These are phyloP conservation scores for Spinus olivaceus DNA, from an alignment of 2,797 vertebrate species.

Conservation along the genomic window DNA sequence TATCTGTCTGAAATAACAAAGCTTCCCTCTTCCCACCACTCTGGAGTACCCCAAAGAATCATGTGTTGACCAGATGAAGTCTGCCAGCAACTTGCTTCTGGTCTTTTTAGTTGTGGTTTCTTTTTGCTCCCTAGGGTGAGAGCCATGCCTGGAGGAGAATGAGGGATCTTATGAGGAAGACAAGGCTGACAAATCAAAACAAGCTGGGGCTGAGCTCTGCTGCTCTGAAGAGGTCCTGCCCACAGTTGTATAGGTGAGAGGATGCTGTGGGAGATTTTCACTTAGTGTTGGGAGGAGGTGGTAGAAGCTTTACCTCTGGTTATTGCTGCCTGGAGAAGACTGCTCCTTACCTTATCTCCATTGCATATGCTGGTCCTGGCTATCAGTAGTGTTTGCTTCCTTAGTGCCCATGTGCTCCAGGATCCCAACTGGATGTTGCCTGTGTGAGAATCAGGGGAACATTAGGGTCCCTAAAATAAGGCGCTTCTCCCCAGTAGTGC, in stretches of 20 bases:
- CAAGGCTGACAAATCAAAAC: constrained; percentile 76
- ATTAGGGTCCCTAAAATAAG: neutral
- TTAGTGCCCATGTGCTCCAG: neutral
- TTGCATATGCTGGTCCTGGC: neutral
- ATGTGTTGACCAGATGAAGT: neutral
- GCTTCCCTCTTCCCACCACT: neutral
- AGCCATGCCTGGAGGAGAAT: constrained; percentile 79
- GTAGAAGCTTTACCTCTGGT: neutral
- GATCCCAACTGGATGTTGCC: neutral
- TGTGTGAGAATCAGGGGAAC: neutral
- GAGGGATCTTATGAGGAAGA: constrained; percentile 82
- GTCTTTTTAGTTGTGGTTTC: constrained; percentile 47
- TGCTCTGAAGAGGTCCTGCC: constrained; percentile 88
- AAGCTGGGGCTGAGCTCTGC: constrained; percentile 73
- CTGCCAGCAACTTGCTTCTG: neutral
- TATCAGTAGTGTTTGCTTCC: neutral
- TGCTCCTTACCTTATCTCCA: neutral
- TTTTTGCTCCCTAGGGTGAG: constrained; percentile 68
- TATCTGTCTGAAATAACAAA: neutral
- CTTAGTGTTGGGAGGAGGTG: neutral
- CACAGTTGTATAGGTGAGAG: constrained; percentile 83
- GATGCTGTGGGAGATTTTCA: neutral
- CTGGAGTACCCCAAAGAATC: neutral
- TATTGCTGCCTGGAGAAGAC: neutral
- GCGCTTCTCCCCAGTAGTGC: neutral